phyloP scores from a whole-genome alignment of 2,797 vertebrate species.

The Meriones psammophilus region DNA sequence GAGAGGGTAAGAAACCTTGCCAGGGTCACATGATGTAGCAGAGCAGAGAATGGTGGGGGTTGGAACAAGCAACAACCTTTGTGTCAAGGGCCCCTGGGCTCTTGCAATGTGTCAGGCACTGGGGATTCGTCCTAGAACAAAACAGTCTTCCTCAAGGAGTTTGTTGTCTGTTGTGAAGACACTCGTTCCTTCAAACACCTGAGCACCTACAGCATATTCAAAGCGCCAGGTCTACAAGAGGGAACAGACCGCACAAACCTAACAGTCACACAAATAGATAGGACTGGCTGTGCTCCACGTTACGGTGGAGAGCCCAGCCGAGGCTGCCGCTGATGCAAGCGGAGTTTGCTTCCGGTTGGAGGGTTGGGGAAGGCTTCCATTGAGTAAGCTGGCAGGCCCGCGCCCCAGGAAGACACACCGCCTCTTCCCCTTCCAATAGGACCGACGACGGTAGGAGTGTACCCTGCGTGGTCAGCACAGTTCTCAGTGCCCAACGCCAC shows the following conservation, averaged over 20 bases:
- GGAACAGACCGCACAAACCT: neutral
- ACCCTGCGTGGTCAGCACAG: neutral
- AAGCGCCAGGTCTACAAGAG: slow-evolving; percentile 6
- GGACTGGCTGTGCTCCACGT: neutral
- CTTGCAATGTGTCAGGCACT: neutral
- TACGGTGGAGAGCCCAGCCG: neutral
- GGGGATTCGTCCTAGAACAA: neutral
- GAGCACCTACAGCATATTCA: neutral
- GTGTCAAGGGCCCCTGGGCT: neutral
- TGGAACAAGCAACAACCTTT: neutral
- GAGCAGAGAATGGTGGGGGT: neutral
- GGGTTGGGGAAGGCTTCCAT: neutral
- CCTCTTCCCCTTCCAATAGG: neutral
- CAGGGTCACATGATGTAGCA: neutral
- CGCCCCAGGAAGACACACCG: neutral
- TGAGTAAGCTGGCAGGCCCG: neutral
- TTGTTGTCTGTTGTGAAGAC: neutral
- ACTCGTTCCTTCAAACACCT: slow-evolving; percentile 30
- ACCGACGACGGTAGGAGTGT: neutral
- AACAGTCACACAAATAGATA: neutral
- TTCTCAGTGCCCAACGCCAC: no score
- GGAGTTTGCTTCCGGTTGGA: neutral
- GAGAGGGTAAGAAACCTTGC: neutral
- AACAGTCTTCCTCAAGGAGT: neutral
- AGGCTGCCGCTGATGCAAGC: neutral